Conservation (phyloP, 2,113 vertebrate genomes). For the Uria lomvia region DNA sequence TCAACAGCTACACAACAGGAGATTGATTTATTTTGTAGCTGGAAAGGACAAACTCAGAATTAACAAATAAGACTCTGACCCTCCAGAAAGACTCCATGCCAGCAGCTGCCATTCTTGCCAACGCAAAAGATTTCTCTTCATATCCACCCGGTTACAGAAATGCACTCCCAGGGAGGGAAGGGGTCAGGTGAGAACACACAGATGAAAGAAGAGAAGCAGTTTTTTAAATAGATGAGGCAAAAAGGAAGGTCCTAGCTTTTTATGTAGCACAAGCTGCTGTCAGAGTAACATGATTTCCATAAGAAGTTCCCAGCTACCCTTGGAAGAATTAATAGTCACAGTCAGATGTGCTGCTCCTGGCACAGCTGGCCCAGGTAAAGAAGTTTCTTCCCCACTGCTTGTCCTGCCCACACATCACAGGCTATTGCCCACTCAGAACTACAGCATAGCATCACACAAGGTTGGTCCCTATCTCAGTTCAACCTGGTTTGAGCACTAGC, state of each 20-base stretch:
- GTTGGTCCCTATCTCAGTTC: not conserved
- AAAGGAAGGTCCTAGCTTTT: not conserved
- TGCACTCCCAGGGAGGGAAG: not conserved
- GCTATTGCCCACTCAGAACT: not conserved
- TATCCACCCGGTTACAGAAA: not conserved
- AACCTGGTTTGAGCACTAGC: not conserved
- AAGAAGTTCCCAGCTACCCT: not conserved
- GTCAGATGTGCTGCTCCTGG: not conserved
- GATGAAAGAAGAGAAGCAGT: accelerated
- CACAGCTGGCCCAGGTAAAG: not conserved
- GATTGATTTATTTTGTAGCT: constrained; percentile 46
- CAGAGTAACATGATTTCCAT: not conserved
- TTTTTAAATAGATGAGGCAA: not conserved
- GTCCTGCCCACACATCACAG: not conserved
- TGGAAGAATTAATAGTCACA: not conserved
- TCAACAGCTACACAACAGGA: constrained; percentile 12
- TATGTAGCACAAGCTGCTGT: not conserved
- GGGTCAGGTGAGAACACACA: not conserved
- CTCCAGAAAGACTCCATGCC: not conserved
- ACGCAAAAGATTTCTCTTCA: not conserved
- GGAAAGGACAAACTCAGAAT: constrained; percentile 37
- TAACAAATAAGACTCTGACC: not conserved
- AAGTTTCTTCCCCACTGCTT: not conserved
- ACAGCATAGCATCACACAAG: not conserved
- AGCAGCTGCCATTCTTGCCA: not conserved